Evolutionary conservation across 35 echinoderm and acorn worm species (phyloP).

Genomic region (Anneissia japonica): DNA sequence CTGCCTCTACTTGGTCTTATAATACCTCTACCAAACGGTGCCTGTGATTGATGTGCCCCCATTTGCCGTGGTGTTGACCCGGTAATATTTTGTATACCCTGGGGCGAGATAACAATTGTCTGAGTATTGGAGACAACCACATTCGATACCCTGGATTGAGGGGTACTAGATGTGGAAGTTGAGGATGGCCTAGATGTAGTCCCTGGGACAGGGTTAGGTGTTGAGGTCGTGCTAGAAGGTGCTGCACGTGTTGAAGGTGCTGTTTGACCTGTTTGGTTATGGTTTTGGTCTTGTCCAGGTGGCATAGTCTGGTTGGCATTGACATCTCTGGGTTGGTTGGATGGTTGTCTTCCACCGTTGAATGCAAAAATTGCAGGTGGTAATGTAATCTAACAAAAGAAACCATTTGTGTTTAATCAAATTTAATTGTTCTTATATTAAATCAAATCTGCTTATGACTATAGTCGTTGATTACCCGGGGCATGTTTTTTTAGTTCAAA

Average conservation of each 20-base stretch:
- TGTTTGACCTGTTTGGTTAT: neutral
- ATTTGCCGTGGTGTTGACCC: neutral
- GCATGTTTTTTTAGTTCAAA: no score
- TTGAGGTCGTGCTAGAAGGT: neutral
- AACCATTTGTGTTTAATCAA: no score
- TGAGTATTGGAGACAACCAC: neutral
- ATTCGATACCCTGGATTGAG: neutral
- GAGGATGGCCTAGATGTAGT: neutral
- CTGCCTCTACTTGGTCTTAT: neutral
- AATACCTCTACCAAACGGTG: neutral
- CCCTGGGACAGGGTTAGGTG: neutral
- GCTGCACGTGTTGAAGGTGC: neutral
- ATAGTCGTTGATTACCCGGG: no score
- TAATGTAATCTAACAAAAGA: neutral
- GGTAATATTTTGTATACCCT: neutral
- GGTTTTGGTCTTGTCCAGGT: neutral
- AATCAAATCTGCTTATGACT: no score
- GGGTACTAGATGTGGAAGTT: neutral
- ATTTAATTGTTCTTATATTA: no score
- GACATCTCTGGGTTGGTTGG: neutral
- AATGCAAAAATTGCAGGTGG: neutral
- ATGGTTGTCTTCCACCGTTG: neutral
- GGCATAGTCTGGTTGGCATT: neutral
- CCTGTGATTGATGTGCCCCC: neutral
- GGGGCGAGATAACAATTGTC: neutral